Evolutionary conservation across 2,113 vertebrate species (phyloP).

Genomic region (Illadopsis cleaveri): DNA sequence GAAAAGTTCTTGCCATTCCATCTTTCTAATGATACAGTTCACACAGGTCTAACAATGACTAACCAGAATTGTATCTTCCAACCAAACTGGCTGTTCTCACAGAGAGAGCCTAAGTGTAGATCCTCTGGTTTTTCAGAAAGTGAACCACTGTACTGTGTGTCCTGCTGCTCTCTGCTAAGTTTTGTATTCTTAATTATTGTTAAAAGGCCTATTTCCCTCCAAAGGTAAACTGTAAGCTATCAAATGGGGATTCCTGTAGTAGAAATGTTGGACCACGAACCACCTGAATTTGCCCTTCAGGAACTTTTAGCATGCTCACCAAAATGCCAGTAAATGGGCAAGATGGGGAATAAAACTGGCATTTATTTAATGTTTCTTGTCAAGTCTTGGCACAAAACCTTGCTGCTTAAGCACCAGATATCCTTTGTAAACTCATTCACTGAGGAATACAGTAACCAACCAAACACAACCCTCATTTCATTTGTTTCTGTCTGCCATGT

Average conservation of each 20-base stretch:
- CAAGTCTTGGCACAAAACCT: conserved; percentile 62
- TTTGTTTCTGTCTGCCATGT: conserved; percentile 71
- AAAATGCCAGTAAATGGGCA: conserved; percentile 69
- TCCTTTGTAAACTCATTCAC: conserved; percentile 41
- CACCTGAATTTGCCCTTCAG: conserved; percentile 64
- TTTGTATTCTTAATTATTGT: conserved; percentile 30
- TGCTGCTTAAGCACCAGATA: conserved; percentile 68
- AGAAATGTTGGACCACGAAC: conserved; percentile 19
- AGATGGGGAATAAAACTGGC: conserved; percentile 71
- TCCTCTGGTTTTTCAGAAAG: conserved; percentile 44
- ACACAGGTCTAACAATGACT: conserved; percentile 41
- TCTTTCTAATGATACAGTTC: conserved; percentile 35
- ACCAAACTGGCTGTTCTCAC: conserved; percentile 42
- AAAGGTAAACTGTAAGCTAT: conserved; percentile 19
- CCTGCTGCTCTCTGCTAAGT: conserved; percentile 42
- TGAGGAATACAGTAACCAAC: conserved; percentile 38
- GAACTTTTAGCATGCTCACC: conserved; percentile 56
- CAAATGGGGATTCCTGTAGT: conserved; percentile 35
- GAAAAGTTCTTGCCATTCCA: conserved; percentile 61
- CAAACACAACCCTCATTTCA: conserved; percentile 13
- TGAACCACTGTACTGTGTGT: conserved; percentile 24
- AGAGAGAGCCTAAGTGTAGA: conserved; percentile 1
- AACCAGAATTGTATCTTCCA: conserved; percentile 65
- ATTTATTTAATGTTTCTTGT: conserved; percentile 71
- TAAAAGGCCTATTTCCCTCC: conserved; percentile 26